phyloP scores from a whole-genome alignment of 2,113 vertebrate genomes.

The Siniperca knerii region DNA sequence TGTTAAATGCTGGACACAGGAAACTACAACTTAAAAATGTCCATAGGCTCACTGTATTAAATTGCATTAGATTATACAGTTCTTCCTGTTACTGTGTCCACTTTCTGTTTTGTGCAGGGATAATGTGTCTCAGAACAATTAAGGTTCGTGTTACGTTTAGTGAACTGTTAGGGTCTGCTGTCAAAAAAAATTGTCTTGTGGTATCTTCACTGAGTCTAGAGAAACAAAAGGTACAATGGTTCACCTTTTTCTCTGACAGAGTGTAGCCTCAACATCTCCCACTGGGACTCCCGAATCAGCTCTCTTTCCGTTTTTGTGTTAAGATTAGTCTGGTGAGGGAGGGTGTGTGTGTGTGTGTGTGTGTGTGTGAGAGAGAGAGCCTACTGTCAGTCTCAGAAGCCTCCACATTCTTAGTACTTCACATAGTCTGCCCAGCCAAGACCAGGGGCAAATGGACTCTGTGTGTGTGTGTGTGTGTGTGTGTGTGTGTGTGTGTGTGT shows the following conservation, averaged over 20 bases:
- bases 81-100: not conserved
- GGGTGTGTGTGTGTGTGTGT: constrained; percentile 7
- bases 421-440: constrained; percentile 39
- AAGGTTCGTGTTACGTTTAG: not conserved
- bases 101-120: not conserved
- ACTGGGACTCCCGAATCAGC: constrained; percentile 8
- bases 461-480: not conserved
- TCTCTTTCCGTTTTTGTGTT: constrained; percentile 22
- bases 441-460: constrained; percentile 28
- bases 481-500: not conserved
- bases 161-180: not conserved
- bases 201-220: not conserved
- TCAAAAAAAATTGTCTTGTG: constrained; percentile 14
- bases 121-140: not conserved
- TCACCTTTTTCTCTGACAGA: not conserved
- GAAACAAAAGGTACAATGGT: not conserved
- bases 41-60: not conserved
- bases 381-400: constrained; percentile 37
- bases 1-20: not conserved
- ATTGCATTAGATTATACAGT: constrained; percentile 7
- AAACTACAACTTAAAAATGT: no score
- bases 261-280: constrained; percentile 7
- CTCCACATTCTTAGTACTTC: constrained; percentile 67
- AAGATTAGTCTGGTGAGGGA: constrained; percentile 25
- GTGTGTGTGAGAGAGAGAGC: not conserved